phyloP scores from a whole-genome alignment of 2,113 vertebrate genomes.

The Spizaetus ornatus region DNA sequence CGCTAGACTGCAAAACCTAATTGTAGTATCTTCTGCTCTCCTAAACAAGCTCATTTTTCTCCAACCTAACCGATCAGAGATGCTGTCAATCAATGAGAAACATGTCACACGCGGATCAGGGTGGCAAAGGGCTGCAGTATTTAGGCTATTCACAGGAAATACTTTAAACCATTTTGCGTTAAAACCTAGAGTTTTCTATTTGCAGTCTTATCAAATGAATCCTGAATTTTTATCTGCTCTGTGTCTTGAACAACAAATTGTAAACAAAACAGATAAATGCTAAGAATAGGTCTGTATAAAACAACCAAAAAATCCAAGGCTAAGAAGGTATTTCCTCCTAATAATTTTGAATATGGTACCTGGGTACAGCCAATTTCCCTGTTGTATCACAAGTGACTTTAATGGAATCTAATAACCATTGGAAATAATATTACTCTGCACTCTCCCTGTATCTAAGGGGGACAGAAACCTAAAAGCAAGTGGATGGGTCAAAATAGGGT shows the following conservation, averaged over 20 bases:
- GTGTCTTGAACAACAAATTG: not conserved
- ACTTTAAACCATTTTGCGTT: not conserved
- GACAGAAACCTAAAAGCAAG: constrained; percentile 34
- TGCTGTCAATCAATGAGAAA: constrained; percentile 41
- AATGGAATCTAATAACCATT: constrained; percentile 44
- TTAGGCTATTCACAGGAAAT: not conserved
- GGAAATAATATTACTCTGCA: not conserved
- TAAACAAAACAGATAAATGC: constrained; percentile 37
- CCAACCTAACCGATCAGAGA: constrained; percentile 41
- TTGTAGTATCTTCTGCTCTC: constrained; percentile 54
- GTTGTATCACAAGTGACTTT: constrained; percentile 28
- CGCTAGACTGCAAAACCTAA: constrained; percentile 15
- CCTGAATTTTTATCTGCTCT: not conserved
- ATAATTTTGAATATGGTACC: constrained; percentile 30
- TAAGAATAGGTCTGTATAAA: not conserved
- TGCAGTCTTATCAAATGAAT: not conserved
- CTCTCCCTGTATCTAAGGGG: not conserved
- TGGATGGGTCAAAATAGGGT: constrained; percentile 54
- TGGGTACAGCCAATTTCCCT: not conserved
- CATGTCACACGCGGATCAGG: not conserved
- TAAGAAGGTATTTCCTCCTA: not conserved
- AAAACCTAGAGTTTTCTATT: not conserved
- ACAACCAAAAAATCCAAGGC: not conserved
- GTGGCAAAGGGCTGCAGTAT: not conserved
- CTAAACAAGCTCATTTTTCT: constrained; percentile 66